Conservation (phyloP, 2,888 invertebrate species). For the Branchellion lobata region DNA sequence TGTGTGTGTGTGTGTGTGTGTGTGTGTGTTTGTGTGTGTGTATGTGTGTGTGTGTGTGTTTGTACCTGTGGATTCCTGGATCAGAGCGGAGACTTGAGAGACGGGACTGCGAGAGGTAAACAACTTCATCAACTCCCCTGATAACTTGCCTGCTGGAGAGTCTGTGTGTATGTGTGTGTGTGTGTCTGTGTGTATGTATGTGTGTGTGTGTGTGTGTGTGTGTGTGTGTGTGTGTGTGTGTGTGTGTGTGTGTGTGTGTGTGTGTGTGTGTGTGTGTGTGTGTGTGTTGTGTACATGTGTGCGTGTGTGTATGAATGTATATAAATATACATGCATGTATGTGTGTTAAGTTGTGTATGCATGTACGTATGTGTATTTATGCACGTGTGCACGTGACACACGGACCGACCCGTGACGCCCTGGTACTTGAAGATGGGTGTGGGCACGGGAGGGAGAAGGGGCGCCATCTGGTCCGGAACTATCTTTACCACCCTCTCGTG, state of each 20-base stretch:
- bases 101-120: background rate
- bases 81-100: background rate
- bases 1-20: too few relatives aligned
- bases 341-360: background rate
- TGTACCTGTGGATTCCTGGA: background rate
- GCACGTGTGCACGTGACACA: background rate
- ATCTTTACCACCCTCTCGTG: slow-evolving; percentile 85
- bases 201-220: too few relatives aligned
- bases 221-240: background rate
- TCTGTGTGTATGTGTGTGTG: background rate
- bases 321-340: background rate
- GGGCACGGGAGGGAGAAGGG: slow-evolving; percentile 80
- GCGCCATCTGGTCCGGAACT: slow-evolving; percentile 81
- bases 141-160: background rate
- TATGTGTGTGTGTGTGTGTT: too few relatives aligned
- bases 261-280: too few relatives aligned
- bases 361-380: too few relatives aligned
- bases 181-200: background rate
- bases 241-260: background rate
- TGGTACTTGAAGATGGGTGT: slow-evolving; percentile 79
- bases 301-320: too few relatives aligned
- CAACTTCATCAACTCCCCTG: slow-evolving; percentile 6
- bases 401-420: slow-evolving; percentile 72
- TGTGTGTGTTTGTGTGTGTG: too few relatives aligned
- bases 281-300: background rate